Conservation (phyloP, 2,113 vertebrate genomes). For the Cettia cetti region DNA sequence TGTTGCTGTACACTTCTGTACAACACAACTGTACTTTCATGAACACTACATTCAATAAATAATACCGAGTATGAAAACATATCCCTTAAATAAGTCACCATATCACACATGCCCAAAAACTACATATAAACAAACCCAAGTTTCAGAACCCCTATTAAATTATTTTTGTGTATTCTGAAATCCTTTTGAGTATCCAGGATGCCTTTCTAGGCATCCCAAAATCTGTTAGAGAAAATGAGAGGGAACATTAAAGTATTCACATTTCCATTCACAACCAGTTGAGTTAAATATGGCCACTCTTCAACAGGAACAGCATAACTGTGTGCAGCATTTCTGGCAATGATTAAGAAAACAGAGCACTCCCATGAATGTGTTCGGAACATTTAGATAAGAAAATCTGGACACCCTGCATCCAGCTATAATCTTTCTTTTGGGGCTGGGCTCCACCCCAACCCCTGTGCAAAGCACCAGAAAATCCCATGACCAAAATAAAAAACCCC, state of each 20-base stretch:
- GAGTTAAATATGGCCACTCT: conserved; percentile 18
- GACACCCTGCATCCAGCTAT: not conserved
- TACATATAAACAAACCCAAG: not conserved
- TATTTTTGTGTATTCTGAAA: not conserved
- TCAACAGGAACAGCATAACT: not conserved
- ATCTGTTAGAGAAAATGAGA: not conserved
- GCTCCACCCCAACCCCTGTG: not conserved
- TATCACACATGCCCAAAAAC: not conserved
- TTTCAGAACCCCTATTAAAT: not conserved
- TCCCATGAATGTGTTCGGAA: not conserved
- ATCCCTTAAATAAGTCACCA: not conserved
- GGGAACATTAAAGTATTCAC: not conserved
- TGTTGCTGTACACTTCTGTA: not conserved
- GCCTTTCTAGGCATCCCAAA: not conserved
- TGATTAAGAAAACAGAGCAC: not conserved
- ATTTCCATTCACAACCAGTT: not conserved
- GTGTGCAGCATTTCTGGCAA: not conserved
- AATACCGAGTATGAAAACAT: not conserved
- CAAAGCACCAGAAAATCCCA: not conserved
- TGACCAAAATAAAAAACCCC: not conserved
- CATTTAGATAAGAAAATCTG: conserved; percentile 3
- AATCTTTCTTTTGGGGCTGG: not conserved
- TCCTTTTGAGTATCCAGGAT: not conserved
- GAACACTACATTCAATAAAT: not conserved
- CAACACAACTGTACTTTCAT: not conserved